Conservation (phyloP, 2,113 vertebrate species). For the Catharus minimus region DNA sequence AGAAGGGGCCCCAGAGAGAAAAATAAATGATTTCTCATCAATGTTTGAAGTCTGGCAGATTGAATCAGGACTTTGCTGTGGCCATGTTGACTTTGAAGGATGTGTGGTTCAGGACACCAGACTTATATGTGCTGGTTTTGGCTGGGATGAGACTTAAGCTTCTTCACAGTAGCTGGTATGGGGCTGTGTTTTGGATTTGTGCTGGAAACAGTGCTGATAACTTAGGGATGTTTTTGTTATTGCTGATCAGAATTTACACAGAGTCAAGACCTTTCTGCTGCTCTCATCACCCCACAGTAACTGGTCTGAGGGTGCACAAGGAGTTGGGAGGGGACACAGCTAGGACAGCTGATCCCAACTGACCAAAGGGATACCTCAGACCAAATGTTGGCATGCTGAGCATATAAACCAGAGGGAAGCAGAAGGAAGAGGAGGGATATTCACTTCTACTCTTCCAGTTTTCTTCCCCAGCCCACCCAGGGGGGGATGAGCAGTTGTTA, state of each 20-base stretch:
- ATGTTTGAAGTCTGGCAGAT: not conserved
- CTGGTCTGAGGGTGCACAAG: not conserved
- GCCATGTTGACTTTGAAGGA: not conserved
- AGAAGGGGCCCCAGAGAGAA: not conserved
- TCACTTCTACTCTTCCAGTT: not conserved
- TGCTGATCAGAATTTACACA: not conserved
- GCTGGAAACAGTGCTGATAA: not conserved
- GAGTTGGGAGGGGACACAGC: not conserved
- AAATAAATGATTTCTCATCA: not conserved
- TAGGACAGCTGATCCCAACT: not conserved
- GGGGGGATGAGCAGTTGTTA: not conserved
- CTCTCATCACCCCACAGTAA: not conserved
- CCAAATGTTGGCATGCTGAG: not conserved
- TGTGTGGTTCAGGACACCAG: not conserved
- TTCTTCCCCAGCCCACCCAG: not conserved
- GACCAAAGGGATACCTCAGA: not conserved
- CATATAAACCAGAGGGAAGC: not conserved
- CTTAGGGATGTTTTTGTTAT: not conserved
- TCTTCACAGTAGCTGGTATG: not conserved
- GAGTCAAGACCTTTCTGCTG: not conserved
- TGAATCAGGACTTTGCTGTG: not conserved
- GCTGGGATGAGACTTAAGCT: not conserved
- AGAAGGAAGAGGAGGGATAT: not conserved
- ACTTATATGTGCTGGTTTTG: not conserved
- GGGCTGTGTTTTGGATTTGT: not conserved